A percentile compares a stretch with the other conserved stretches of the same genome.
phyloP scores from a whole-genome alignment of 23 tunicate genomes.

The Styela clava region DNA sequence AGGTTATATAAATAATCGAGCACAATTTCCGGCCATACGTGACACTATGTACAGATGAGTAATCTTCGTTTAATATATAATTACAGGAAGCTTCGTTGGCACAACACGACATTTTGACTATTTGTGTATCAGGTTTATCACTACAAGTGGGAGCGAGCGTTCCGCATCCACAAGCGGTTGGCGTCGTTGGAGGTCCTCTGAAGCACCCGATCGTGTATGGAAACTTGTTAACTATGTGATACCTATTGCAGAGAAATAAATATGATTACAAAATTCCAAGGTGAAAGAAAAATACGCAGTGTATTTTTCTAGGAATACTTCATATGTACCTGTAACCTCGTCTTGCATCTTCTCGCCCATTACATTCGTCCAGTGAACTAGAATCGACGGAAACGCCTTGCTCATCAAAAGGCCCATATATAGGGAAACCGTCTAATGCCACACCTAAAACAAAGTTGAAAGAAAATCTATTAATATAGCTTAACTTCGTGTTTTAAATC shows the following conservation, averaged over 20 bases:
- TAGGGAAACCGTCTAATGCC: slow-evolving; percentile 52
- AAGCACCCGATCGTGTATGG: slow-evolving; percentile 24
- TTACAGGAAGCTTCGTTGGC: not conserved
- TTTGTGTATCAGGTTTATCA: not conserved
- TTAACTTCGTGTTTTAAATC: not conserved
- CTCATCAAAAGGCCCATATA: slow-evolving; percentile 46
- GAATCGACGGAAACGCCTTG: slow-evolving; percentile 14
- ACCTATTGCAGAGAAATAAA: not conserved
- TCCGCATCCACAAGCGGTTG: not conserved
- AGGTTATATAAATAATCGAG: too few species aligned
- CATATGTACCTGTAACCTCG: slow-evolving; percentile 20
- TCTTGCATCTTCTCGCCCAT: slow-evolving; percentile 26
- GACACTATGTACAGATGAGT: not conserved
- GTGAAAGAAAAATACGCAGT: not conserved
- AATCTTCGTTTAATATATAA: not conserved
- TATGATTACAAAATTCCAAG: not conserved
- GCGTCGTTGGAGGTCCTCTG: slow-evolving; percentile 1
- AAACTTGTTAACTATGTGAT: not conserved
- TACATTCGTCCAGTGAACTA: slow-evolving; percentile 34
- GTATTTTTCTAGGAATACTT: too few species aligned
- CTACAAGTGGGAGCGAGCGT: not conserved
- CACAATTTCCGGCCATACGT: too few species aligned
- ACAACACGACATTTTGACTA: not conserved
- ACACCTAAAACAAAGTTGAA: slow-evolving; percentile 29
- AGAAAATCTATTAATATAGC: not conserved